Conservation (phyloP, 2,888 invertebrate genomes). For the Thymelicus sylvestris region DNA sequence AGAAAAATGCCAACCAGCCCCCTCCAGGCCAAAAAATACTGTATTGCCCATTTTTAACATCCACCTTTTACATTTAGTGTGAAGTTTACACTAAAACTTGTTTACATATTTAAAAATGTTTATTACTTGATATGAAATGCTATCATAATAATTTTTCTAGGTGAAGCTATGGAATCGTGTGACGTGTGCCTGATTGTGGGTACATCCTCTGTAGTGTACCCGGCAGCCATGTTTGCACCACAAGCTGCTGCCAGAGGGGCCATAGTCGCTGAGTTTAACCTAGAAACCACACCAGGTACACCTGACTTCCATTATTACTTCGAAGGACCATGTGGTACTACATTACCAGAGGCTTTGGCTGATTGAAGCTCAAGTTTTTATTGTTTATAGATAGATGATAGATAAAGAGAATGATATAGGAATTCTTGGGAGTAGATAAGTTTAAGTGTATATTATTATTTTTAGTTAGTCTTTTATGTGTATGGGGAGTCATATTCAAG, state of each 20-base stretch:
- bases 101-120: no score
- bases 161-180: conserved; percentile 86
- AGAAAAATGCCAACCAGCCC: no score
- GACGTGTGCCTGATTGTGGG: conserved; percentile 93
- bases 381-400: neutral
- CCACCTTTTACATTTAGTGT: no score
- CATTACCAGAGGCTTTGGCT: conserved; percentile 65
- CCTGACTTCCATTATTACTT: conserved; percentile 74
- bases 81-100: no score
- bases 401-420: neutral
- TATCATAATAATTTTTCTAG: conserved; percentile 61
- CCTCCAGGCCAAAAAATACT: no score
- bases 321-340: conserved; percentile 75
- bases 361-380: conserved; percentile 47
- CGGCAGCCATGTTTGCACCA: conserved; percentile 95
- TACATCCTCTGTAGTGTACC: conserved; percentile 94
- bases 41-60: no score
- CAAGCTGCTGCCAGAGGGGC: conserved; percentile 88
- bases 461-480: no score
- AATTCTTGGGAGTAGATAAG: neutral
- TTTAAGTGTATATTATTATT: neutral
- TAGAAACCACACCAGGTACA: conserved; percentile 75
- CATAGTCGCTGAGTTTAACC: conserved; percentile 77
- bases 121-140: no score
- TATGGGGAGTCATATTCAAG: neutral